Conservation (phyloP, 2,797 vertebrate species). For the Champsocephalus esox region DNA sequence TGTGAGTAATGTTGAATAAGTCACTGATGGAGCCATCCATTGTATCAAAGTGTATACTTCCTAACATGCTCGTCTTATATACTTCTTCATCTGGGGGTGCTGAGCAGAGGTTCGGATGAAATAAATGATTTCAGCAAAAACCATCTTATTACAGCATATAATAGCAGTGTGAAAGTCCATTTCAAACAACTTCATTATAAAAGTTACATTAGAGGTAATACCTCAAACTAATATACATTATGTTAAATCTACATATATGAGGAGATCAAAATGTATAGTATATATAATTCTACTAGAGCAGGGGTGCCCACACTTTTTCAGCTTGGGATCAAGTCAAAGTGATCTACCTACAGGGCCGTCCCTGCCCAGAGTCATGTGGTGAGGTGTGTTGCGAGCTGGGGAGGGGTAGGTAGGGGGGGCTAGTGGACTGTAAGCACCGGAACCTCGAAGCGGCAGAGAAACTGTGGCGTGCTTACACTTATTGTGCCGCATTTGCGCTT, state of each 20-base stretch:
- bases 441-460: too few species aligned
- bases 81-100: slow-evolving; percentile 14
- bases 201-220: slow-evolving; percentile 17
- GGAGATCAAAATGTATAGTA: background rate
- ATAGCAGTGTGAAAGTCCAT: slow-evolving; percentile 40
- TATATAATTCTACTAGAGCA: background rate
- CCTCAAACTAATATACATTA: background rate
- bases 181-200: slow-evolving; percentile 36
- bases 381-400: too few species aligned
- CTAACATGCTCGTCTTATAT: slow-evolving; percentile 33
- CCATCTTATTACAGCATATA: slow-evolving; percentile 13
- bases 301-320: too few species aligned
- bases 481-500: too few species aligned
- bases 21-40: slow-evolving; percentile 52
- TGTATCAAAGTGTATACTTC: slow-evolving; percentile 59
- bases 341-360: too few species aligned
- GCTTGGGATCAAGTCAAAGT: too few species aligned
- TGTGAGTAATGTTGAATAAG: slow-evolving; percentile 59
- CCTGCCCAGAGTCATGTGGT: too few species aligned
- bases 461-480: too few species aligned
- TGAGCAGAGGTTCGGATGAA: slow-evolving; percentile 31
- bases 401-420: too few species aligned
- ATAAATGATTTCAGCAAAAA: slow-evolving; percentile 32
- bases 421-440: too few species aligned
- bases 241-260: background rate